These are phyloP conservation scores for Macrocentrus cingulum DNA, from an alignment of 1,140 invertebrate species.

Conservation along the genomic window DNA sequence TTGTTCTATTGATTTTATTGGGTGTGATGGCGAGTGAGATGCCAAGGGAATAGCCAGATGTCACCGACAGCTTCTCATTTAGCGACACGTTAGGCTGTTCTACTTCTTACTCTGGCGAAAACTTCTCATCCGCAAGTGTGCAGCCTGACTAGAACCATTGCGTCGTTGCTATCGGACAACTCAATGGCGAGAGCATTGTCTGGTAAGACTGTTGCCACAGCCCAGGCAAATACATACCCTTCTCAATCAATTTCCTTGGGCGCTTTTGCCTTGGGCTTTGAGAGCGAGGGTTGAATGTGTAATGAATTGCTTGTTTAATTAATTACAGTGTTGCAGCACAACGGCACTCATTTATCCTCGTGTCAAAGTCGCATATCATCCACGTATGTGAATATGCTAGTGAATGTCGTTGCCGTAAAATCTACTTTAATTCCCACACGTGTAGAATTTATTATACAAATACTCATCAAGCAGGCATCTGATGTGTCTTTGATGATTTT, in stretches of 20 bases:
- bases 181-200: slow-evolving; percentile 2
- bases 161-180: too few relatives aligned
- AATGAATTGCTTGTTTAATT: slow-evolving; percentile 62
- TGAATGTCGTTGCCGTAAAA: too few relatives aligned
- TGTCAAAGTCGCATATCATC: slow-evolving; percentile 36
- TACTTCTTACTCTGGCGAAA: background rate
- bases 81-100: slow-evolving; percentile 16
- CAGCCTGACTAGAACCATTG: background rate
- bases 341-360: slow-evolving; percentile 37
- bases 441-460: too few relatives aligned
- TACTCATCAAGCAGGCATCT: too few relatives aligned
- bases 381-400: too few relatives aligned
- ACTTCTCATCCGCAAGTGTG: background rate
- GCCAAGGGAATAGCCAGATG: slow-evolving; percentile 54
- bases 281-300: slow-evolving; percentile 52
- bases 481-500: too few relatives aligned
- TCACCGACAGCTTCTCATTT: slow-evolving; percentile 53
- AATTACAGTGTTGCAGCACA: slow-evolving; percentile 46
- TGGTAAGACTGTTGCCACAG: slow-evolving; percentile 1
- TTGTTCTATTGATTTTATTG: slow-evolving; percentile 52
- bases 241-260: slow-evolving; percentile 57
- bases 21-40: slow-evolving; percentile 38
- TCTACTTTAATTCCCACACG: too few relatives aligned
- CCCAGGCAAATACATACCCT: slow-evolving; percentile 36
- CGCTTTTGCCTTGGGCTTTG: slow-evolving; percentile 39